Percentiles rank a stretch among this genome's conserved stretches.
These are phyloP conservation scores for Argynnis bischoffii DNA, from an alignment of 2,888 invertebrate genomes.

Conservation along the genomic window DNA sequence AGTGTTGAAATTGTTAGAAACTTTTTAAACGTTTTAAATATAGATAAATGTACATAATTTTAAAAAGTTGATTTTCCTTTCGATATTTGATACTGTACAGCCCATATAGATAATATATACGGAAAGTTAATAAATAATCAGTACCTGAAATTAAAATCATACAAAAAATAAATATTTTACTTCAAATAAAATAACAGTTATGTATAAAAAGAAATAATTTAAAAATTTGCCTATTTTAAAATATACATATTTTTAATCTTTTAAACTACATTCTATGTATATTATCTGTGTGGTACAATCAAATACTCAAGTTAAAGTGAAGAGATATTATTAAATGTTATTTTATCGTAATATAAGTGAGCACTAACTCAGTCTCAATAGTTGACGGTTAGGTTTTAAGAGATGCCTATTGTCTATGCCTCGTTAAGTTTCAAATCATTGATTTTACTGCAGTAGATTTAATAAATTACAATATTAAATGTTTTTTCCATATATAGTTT, in stretches of 20 bases:
- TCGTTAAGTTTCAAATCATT: constrained; percentile 4
- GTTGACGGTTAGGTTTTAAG: constrained; percentile 12
- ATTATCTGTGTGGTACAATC: constrained; percentile 39
- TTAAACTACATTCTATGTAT: constrained; percentile 6
- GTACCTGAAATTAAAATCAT: constrained; percentile 9
- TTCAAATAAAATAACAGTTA: constrained; percentile 3
- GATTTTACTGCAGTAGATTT: constrained; percentile 1
- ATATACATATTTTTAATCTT: constrained; percentile 1
- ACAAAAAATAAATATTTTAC: neutral
- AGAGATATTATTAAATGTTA: constrained; percentile 22
- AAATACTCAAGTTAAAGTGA: constrained; percentile 50
- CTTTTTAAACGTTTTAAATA: constrained; percentile 39
- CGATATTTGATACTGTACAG: constrained; percentile 6
- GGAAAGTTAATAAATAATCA: constrained; percentile 13
- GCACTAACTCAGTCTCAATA: constrained; percentile 15
- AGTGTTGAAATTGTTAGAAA: constrained; percentile 57
- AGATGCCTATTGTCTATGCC: constrained; percentile 6
- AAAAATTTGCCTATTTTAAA: constrained; percentile 4
- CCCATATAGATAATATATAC: constrained; percentile 15
- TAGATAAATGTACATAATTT: constrained; percentile 45
- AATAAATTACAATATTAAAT: neutral
- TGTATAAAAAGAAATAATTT: neutral
- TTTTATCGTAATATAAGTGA: constrained; percentile 12
- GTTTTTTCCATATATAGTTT: no score
- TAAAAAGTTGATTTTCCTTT: constrained; percentile 37